Evolutionary conservation across 1,140 invertebrate genomes (phyloP).

Genomic region (Dinoponera quadriceps): DNA sequence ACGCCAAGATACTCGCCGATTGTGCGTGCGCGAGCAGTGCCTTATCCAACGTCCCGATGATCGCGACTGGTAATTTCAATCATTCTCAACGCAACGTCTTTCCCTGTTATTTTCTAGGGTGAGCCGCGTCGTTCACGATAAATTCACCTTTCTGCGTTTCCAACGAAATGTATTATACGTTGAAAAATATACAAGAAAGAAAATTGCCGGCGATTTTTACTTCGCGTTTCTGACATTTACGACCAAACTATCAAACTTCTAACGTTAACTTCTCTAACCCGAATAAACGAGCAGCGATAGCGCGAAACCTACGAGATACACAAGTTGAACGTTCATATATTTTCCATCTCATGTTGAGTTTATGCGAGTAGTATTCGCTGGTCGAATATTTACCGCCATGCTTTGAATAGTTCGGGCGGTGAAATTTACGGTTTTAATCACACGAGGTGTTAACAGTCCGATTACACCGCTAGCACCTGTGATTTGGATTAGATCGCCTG

Average conservation of each 20-base stretch:
- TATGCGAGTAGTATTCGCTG: neutral
- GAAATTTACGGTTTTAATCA: constrained; percentile 14
- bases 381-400: constrained; percentile 16
- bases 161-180: neutral
- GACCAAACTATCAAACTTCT: constrained; percentile 1
- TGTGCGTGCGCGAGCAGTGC: neutral
- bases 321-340: neutral
- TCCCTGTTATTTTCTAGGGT: neutral
- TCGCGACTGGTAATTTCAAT: neutral
- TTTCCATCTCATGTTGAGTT: neutral
- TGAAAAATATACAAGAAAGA: constrained; percentile 3
- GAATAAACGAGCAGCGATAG: neutral
- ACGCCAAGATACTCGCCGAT: neutral
- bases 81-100: neutral
- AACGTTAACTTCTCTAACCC: neutral
- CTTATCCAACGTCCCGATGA: too few relatives aligned
- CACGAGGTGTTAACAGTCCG: constrained; percentile 16
- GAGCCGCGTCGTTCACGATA: neutral
- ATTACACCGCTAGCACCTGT: constrained; percentile 32
- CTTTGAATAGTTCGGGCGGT: neutral
- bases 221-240: constrained; percentile 37
- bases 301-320: neutral
- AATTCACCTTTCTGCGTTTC: neutral
- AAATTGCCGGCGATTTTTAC: neutral
- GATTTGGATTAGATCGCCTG: constrained; percentile 39